Percentiles rank a stretch among this genome's conserved stretches.
Evolutionary conservation across 2,888 invertebrate species (phyloP).

Genomic region (Bellardia bayeri): DNA sequence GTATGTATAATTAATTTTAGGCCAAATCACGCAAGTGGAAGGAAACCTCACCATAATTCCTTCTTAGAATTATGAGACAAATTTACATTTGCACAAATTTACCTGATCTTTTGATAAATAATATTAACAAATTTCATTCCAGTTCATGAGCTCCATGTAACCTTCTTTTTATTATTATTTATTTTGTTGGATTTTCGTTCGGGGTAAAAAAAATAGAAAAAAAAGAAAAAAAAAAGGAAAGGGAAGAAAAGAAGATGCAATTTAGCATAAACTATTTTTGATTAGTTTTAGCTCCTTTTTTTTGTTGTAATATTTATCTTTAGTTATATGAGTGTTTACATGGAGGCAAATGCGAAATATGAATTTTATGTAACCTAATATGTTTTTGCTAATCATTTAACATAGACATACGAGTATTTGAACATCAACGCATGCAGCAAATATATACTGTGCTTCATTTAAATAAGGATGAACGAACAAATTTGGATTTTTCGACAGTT

Average conservation of each 20-base stretch:
- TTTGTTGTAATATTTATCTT: slow-evolving; percentile 33
- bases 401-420: slow-evolving; percentile 23
- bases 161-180: slow-evolving; percentile 23
- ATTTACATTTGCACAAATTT: slow-evolving; percentile 20
- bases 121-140: slow-evolving; percentile 35
- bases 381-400: slow-evolving; percentile 25
- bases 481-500: background rate
- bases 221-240: slow-evolving; percentile 10
- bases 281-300: slow-evolving; percentile 72
- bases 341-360: slow-evolving; percentile 35
- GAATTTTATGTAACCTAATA: slow-evolving; percentile 60
- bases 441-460: slow-evolving; percentile 14
- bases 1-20: too few species aligned
- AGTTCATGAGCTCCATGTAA: background rate
- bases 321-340: slow-evolving; percentile 29
- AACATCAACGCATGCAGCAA: background rate
- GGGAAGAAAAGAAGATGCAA: slow-evolving; percentile 59
- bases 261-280: slow-evolving; percentile 75
- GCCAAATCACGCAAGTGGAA: too few species aligned
- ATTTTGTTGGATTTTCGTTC: background rate
- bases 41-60: too few species aligned
- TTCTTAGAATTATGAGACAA: background rate
- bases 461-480: background rate
- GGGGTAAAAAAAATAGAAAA: background rate
- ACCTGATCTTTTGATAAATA: slow-evolving; percentile 21